phyloP scores from a whole-genome alignment of 2,797 vertebrate genomes.

The Anomalospiza imberbis region DNA sequence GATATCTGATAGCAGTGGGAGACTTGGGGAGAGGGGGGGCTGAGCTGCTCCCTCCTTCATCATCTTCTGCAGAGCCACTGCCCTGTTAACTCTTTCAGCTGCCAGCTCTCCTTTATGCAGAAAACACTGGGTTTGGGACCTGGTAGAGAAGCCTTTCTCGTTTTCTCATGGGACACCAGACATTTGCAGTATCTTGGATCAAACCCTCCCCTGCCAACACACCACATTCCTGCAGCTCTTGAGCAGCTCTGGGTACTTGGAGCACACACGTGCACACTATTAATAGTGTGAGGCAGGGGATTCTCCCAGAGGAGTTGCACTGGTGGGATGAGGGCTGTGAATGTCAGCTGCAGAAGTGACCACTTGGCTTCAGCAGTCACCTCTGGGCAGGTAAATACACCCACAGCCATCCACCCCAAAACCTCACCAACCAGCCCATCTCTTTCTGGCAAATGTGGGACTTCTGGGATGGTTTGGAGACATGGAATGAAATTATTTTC shows the following conservation, averaged over 20 bases:
- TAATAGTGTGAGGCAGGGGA: neutral
- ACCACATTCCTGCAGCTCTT: neutral
- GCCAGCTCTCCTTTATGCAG: neutral
- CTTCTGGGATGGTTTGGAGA: neutral
- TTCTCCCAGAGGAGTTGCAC: neutral
- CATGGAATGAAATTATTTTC: neutral
- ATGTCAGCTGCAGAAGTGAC: neutral
- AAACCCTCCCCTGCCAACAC: neutral
- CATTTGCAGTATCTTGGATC: neutral
- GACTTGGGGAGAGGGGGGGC: neutral
- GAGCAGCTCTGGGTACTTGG: neutral
- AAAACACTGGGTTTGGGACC: neutral
- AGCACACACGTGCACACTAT: neutral
- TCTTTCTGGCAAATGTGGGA: neutral
- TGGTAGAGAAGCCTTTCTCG: neutral
- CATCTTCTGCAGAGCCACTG: neutral
- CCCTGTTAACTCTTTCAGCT: neutral
- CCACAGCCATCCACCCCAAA: neutral
- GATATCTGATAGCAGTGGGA: neutral
- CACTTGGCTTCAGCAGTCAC: neutral
- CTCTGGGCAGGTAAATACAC: neutral
- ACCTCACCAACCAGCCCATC: neutral
- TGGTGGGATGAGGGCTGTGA: neutral
- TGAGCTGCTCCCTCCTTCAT: neutral
- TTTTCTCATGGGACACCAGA: neutral